phyloP scores from a whole-genome alignment of 2,113 vertebrate species.

The Anolis sagrei region DNA sequence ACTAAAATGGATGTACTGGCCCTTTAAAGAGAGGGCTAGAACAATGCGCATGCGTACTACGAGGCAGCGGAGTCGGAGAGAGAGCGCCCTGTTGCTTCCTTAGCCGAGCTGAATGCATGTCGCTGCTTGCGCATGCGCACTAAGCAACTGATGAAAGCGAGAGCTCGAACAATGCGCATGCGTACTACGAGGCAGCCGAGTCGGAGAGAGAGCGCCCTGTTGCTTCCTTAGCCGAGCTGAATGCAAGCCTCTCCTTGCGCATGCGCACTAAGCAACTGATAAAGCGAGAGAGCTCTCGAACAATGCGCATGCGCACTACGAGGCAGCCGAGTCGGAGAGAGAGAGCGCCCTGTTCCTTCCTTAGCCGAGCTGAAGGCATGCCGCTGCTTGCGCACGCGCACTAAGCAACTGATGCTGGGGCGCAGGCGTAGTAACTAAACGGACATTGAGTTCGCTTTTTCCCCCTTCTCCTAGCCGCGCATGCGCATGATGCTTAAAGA shows the following conservation, averaged over 20 bases:
- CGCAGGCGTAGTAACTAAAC: too few relatives aligned
- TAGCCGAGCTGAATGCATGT: neutral
- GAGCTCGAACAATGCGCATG: neutral
- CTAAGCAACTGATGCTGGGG: too few relatives aligned
- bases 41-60: neutral
- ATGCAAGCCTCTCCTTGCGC: neutral
- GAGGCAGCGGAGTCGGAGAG: too few relatives aligned
- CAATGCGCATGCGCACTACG: neutral
- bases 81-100: too few relatives aligned
- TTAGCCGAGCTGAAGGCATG: neutral
- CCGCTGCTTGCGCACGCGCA: neutral
- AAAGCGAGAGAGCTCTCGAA: too few relatives aligned
- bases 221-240: too few relatives aligned
- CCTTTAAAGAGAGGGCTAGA: neutral
- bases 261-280: neutral
- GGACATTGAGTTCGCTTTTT: too few relatives aligned
- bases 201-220: too few relatives aligned
- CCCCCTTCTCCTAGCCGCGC: neutral
- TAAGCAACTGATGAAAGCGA: accelerated
- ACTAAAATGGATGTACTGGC: neutral
- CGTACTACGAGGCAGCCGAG: too few relatives aligned
- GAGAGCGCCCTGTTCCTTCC: too few relatives aligned
- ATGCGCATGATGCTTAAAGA: neutral
- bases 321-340: too few relatives aligned
- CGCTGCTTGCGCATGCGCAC: neutral